Conservation (phyloP, 1,140 invertebrate species). For the Pogonognathellus flavescens region DNA sequence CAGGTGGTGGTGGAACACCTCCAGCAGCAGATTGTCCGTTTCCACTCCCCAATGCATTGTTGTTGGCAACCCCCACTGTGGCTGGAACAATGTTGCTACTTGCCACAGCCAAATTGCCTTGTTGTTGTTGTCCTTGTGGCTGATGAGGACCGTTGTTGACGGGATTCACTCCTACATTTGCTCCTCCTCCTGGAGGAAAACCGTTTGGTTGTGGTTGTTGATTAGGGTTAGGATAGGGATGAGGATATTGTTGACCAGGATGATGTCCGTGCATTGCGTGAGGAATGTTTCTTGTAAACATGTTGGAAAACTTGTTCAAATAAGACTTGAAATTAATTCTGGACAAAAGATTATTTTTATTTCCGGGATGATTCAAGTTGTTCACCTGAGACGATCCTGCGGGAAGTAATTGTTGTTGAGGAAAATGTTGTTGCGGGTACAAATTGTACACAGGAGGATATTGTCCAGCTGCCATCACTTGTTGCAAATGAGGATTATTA, state of each 20-base stretch:
- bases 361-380: background rate
- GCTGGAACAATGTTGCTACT: background rate
- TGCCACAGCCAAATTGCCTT: background rate
- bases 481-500: background rate
- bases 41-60: too few species aligned
- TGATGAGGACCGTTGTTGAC: slow-evolving; percentile 50
- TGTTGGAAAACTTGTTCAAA: slow-evolving; percentile 53
- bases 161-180: slow-evolving; percentile 10
- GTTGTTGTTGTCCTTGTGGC: slow-evolving; percentile 19
- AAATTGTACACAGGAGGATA: background rate
- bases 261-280: background rate
- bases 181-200: too few species aligned
- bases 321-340: slow-evolving; percentile 49
- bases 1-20: background rate
- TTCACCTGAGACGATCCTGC: slow-evolving; percentile 6
- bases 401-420: slow-evolving; percentile 1
- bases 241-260: slow-evolving; percentile 16
- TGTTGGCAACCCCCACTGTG: too few species aligned
- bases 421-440: background rate
- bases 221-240: slow-evolving; percentile 28
- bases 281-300: slow-evolving; percentile 38
- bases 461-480: background rate
- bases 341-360: slow-evolving; percentile 50
- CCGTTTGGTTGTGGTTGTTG: slow-evolving; percentile 24
- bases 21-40: too few species aligned